A percentile compares a stretch with the other conserved stretches of the same genome.
phyloP scores from a whole-genome alignment of 2,888 invertebrate genomes.

The Thumatha senex region DNA sequence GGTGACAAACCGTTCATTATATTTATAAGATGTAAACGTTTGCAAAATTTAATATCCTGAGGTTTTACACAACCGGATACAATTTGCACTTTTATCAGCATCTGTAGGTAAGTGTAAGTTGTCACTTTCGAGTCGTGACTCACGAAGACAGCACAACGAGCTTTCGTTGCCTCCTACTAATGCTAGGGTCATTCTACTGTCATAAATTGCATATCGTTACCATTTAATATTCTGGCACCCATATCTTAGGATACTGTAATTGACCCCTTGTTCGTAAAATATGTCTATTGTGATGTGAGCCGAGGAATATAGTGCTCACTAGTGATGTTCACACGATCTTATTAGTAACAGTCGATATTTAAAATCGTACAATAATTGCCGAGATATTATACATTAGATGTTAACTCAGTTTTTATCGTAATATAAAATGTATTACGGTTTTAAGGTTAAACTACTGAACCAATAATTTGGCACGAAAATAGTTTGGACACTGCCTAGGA shows the following conservation, averaged over 20 bases:
- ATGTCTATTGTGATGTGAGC: conserved; percentile 11
- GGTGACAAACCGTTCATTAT: conserved; percentile 1
- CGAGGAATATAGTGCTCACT: no score
- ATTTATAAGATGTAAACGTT: not conserved
- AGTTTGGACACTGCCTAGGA: no score
- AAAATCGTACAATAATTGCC: no score
- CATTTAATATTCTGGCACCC: conserved; percentile 46
- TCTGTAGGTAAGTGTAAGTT: conserved; percentile 54
- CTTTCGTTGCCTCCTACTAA: conserved; percentile 54
- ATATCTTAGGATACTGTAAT: conserved; percentile 23
- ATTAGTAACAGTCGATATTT: no score
- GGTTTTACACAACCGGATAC: conserved; percentile 41
- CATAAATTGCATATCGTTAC: conserved; percentile 55
- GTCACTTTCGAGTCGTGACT: conserved; percentile 73
- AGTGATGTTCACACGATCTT: no score
- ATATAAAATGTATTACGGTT: no score
- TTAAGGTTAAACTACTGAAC: no score
- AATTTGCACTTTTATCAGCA: conserved; percentile 40
- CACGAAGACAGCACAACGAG: conserved; percentile 59
- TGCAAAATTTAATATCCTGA: conserved; percentile 21
- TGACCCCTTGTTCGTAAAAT: conserved; percentile 4
- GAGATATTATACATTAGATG: no score
- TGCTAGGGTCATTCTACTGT: conserved; percentile 45
- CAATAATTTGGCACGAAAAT: no score
- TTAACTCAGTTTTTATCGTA: no score